Conservation (phyloP, 1,140 invertebrate genomes). For the Drosophila mojavensis region DNA sequence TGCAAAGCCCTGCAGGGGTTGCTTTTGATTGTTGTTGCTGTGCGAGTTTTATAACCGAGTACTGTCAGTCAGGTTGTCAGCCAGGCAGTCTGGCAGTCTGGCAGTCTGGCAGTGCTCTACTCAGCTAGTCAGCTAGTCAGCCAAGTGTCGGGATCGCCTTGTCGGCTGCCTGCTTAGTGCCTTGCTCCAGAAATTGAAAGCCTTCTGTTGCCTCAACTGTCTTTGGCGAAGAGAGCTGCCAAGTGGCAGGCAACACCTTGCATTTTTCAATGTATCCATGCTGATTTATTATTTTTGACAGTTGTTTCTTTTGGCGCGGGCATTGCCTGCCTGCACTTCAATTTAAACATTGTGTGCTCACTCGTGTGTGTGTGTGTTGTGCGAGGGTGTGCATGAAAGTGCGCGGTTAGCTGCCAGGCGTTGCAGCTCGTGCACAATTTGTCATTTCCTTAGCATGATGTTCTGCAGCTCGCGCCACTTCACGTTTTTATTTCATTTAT, state of each 20-base stretch:
- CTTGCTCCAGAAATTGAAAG: slow-evolving; percentile 58
- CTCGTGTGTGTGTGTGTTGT: slow-evolving; percentile 1
- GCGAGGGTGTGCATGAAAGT: slow-evolving; percentile 17
- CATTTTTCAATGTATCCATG: slow-evolving; percentile 51
- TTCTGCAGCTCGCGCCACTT: slow-evolving; percentile 51
- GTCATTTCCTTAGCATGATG: slow-evolving; percentile 60
- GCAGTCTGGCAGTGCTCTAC: slow-evolving; percentile 5
- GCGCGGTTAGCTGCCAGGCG: slow-evolving; percentile 27
- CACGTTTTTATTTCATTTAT: slow-evolving; percentile 74
- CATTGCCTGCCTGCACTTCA: slow-evolving; percentile 15
- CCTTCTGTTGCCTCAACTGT: slow-evolving; percentile 16
- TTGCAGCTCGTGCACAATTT: slow-evolving; percentile 53
- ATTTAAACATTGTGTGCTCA: slow-evolving; percentile 4
- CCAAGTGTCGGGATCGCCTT: slow-evolving; percentile 51
- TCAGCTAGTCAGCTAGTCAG: slow-evolving; percentile 33
- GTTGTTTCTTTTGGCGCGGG: slow-evolving; percentile 15
- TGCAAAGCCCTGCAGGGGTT: slow-evolving; percentile 21
- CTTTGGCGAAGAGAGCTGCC: slow-evolving; percentile 11
- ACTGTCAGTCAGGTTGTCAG: background rate
- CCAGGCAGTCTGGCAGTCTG: slow-evolving; percentile 11
- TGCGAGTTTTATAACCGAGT: slow-evolving; percentile 5
- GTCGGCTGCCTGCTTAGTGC: slow-evolving; percentile 39
- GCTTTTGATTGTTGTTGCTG: slow-evolving; percentile 16
- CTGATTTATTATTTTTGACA: slow-evolving; percentile 75
- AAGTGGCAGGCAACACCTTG: slow-evolving; percentile 21